Evolutionary conservation across 1,140 invertebrate genomes (phyloP).

Genomic region (Battus philenor): DNA sequence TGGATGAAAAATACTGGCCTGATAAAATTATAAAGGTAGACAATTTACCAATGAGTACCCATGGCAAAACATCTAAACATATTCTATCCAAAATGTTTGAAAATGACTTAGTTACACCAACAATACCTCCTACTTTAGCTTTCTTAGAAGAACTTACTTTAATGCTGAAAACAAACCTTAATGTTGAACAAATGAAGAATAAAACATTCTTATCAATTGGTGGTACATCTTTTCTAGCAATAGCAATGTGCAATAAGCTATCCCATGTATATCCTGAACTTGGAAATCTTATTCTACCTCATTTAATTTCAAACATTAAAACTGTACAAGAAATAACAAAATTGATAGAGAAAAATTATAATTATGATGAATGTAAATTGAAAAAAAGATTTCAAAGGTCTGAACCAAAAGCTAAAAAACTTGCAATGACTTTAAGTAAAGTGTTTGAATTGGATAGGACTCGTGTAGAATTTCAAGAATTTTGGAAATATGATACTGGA

Average conservation of each 20-base stretch:
- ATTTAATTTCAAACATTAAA: constrained; percentile 41
- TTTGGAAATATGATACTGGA: constrained; percentile 79
- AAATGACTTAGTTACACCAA: constrained; percentile 23
- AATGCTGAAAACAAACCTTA: constrained; percentile 36
- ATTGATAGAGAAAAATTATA: constrained; percentile 37
- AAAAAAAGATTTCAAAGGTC: constrained; percentile 37
- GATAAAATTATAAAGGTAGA: constrained; percentile 75
- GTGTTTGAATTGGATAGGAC: constrained; percentile 15
- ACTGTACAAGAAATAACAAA: constrained; percentile 51
- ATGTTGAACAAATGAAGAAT: constrained; percentile 65
- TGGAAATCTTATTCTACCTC: constrained; percentile 49
- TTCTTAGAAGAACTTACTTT: constrained; percentile 48
- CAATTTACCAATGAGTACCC: constrained; percentile 76
- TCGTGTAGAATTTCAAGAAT: constrained; percentile 39
- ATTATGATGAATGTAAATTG: constrained; percentile 23
- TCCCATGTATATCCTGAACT: constrained; percentile 38
- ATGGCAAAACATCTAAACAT: constrained; percentile 77
- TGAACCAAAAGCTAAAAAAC: constrained; percentile 26
- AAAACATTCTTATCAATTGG: constrained; percentile 55
- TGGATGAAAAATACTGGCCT: constrained; percentile 70
- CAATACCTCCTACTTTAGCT: constrained; percentile 26
- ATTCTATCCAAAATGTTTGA: constrained; percentile 53
- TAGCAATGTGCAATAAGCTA: constrained; percentile 57
- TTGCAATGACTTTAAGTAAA: constrained; percentile 17
- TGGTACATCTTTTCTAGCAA: constrained; percentile 59